Conservation (phyloP, 2,888 invertebrate genomes). For the Lacanobia wlatinum region DNA sequence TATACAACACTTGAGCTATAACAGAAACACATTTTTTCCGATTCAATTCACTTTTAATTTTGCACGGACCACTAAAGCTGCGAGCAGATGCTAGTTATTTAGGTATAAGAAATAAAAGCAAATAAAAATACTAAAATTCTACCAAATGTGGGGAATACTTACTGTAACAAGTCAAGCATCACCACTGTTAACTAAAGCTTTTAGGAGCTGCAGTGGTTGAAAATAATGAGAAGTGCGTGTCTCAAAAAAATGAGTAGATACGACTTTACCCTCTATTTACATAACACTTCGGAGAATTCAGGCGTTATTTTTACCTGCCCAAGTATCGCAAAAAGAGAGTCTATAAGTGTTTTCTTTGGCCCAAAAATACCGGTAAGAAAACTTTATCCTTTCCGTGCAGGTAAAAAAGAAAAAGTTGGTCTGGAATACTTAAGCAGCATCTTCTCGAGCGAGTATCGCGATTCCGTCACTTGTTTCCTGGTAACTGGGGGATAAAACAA, state of each 20-base stretch:
- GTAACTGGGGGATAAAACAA: slow-evolving; percentile 6
- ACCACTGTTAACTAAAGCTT: too few relatives aligned
- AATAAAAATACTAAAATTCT: too few relatives aligned
- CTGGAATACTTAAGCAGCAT: slow-evolving; percentile 30
- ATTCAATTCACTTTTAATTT: too few relatives aligned
- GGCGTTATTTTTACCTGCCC: neutral
- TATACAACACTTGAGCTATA: too few relatives aligned
- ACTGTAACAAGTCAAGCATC: too few relatives aligned
- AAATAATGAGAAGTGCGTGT: too few relatives aligned
- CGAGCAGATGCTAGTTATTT: too few relatives aligned
- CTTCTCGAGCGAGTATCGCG: neutral
- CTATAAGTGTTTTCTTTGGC: neutral
- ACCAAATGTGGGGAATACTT: too few relatives aligned
- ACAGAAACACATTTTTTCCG: too few relatives aligned
- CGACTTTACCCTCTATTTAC: neutral
- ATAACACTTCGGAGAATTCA: neutral
- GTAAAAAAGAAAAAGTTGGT: slow-evolving; percentile 25
- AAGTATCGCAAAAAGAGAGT: neutral
- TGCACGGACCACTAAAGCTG: too few relatives aligned
- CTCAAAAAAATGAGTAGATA: neutral
- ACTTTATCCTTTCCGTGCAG: slow-evolving; percentile 16
- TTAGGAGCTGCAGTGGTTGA: too few relatives aligned
- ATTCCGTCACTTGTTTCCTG: slow-evolving; percentile 30
- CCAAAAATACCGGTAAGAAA: slow-evolving; percentile 12
- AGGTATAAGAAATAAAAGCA: too few relatives aligned